Base-by-base conservation (phyloP, 2,797 vertebrate species). In the Poeciliopsis gracilis region DNA sequence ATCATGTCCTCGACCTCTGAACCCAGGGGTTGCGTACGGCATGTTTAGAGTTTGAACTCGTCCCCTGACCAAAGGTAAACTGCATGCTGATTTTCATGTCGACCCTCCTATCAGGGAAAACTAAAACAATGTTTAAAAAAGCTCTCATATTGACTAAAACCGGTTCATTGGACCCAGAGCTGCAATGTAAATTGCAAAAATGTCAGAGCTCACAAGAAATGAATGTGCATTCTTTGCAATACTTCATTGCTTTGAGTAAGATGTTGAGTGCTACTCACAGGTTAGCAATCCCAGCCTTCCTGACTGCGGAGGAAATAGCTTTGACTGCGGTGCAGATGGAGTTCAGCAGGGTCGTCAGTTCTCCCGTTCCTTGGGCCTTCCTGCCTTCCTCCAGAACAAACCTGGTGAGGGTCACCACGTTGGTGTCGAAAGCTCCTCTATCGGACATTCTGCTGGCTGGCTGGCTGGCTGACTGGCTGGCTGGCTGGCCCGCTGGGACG, bases 331-430 rank as follows among this genome's bases (percentile, higher is more conserved):
- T 97, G 95, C 97, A 97, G 81, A 98, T 94, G 16, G 97, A 95
- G 90, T 97, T 98, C 74, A 98, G 95, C 78, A 98, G 95, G 83
- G 96, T 97, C 36, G 97, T 98, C 87, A 98, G 87, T 92, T 98
- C 97, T 3, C 97, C 97, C 0, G 96, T 98, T 11, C 97, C 95
- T 0, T 95, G 92, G 23, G 96, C 97, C 92, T 93, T 97, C 88
- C 96, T 94, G 81, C 97, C 97, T 86, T 98, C 96, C 87, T 98
- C 97, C 95, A 97, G 95, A n/a, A 98, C 97, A 83, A 98, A 98
- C 86, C 97, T 96, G 91, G 97, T 98, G 93, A 98, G 95, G 84
- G 97, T 98, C 90, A 91, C 91, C 78, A 98, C 97, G 74, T 98
- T 90, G 76, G 97, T 98, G 76, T 98, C 97, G 90, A 98, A 98